Evolutionary conservation across 2,113 vertebrate genomes (phyloP).

Genomic region (Brachionichthys hirsutus): DNA sequence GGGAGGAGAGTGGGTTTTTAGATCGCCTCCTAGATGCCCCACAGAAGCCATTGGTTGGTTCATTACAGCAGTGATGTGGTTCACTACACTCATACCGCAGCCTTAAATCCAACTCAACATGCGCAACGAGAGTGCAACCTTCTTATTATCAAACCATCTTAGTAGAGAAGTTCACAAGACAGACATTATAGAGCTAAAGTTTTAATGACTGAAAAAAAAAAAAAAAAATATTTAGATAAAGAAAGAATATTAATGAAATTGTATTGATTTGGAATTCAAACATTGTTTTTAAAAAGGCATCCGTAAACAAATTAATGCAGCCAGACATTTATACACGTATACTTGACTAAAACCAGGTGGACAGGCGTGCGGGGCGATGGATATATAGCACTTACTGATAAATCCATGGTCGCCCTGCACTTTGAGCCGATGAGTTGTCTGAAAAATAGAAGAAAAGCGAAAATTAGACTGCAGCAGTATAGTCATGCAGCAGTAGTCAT

Average conservation of each 20-base stretch:
- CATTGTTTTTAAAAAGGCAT: no score
- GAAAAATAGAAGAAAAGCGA: slow-evolving; percentile 33
- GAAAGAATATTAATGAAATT: background rate
- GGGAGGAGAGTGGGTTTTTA: slow-evolving; percentile 35
- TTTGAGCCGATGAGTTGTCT: slow-evolving; percentile 35
- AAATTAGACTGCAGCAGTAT: no score
- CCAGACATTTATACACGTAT: slow-evolving; percentile 7
- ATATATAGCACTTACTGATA: slow-evolving; percentile 56
- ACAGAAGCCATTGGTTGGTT: slow-evolving; percentile 47
- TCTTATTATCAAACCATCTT: background rate
- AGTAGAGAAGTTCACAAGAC: background rate
- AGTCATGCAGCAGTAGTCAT: background rate
- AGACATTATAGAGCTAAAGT: background rate
- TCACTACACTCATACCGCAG: slow-evolving; percentile 23
- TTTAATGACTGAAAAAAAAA: no score
- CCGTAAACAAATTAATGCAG: no score
- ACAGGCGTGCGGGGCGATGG: slow-evolving; percentile 13
- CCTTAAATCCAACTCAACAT: slow-evolving; percentile 20
- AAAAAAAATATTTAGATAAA: no score
- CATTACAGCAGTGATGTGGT: slow-evolving; percentile 36
- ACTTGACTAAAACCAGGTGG: slow-evolving; percentile 40
- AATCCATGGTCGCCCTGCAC: slow-evolving; percentile 32
- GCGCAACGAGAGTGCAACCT: slow-evolving; percentile 1
- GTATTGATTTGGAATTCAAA: background rate
- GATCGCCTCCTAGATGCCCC: slow-evolving; percentile 13